Percentiles rank a stretch among this genome's conserved stretches.
phyloP scores from a whole-genome alignment of 1,140 invertebrate species.

The Latrodectus geometricus region DNA sequence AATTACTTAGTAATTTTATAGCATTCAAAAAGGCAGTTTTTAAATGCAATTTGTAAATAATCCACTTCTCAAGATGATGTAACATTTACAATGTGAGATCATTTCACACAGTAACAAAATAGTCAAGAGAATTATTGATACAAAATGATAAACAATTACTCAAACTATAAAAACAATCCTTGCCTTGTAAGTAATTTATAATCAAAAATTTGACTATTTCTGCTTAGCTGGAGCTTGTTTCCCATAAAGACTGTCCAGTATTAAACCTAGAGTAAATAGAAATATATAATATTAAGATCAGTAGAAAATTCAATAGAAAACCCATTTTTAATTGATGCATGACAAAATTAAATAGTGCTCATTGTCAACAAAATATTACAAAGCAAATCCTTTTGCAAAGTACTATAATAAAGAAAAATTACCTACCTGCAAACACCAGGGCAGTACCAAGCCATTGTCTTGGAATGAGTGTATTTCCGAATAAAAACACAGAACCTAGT shows the following conservation, averaged over 20 bases:
- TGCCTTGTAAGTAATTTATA: too few species aligned
- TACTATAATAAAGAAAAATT: not conserved
- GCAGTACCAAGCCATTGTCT: constrained; percentile 91
- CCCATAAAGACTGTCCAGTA: constrained; percentile 70
- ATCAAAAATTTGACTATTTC: not conserved
- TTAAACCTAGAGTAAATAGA: constrained; percentile 65
- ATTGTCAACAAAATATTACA: not conserved
- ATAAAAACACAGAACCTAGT: constrained; percentile 90
- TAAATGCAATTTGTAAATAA: too few species aligned
- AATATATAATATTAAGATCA: constrained; percentile 8
- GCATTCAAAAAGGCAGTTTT: too few species aligned
- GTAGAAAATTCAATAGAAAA: not conserved
- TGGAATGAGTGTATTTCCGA: constrained; percentile 84
- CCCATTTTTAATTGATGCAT: not conserved
- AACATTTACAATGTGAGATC: too few species aligned
- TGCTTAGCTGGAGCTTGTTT: constrained; percentile 64
- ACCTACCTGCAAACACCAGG: constrained; percentile 85
- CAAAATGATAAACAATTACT: too few species aligned
- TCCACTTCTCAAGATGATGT: too few species aligned
- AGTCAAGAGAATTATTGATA: too few species aligned
- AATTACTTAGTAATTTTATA: too few species aligned
- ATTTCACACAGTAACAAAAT: too few species aligned
- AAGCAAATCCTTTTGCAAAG: too few species aligned
- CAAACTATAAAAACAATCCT: too few species aligned
- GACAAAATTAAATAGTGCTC: not conserved